phyloP scores from a whole-genome alignment of 2,797 vertebrate species.

The Centroberyx gerrardi region DNA sequence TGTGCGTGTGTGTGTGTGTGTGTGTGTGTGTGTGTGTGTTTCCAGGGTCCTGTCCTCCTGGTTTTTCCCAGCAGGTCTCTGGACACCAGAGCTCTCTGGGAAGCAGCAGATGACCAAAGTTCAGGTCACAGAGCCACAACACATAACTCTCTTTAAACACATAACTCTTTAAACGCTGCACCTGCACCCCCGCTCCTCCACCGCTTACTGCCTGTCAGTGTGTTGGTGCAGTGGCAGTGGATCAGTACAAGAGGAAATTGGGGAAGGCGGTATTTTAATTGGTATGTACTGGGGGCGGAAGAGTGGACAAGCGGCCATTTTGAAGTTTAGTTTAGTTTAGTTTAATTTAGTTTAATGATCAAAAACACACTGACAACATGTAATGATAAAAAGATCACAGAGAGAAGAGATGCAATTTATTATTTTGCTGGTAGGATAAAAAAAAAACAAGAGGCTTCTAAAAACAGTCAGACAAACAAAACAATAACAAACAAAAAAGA shows the following conservation, averaged over 20 bases:
- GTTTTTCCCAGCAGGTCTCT: conserved; percentile 26
- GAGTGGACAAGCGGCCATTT: not conserved
- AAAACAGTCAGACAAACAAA: too few relatives aligned
- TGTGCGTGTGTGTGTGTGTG: conserved; percentile 12
- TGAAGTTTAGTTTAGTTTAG: too few relatives aligned
- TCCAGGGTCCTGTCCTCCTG: not conserved
- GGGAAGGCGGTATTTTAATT: not conserved
- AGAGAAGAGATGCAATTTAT: not conserved
- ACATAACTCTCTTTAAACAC: not conserved
- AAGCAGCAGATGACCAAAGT: conserved; percentile 40
- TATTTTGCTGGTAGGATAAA: too few relatives aligned
- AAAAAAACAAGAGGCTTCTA: too few relatives aligned
- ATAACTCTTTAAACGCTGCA: conserved; percentile 13
- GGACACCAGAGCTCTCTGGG: conserved; percentile 57
- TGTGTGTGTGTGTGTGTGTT: not conserved
- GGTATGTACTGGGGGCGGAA: not conserved
- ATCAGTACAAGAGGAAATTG: not conserved
- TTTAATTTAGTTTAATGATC: not conserved
- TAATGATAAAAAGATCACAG: not conserved
- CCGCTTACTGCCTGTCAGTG: conserved; percentile 15
- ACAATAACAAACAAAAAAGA: too few relatives aligned
- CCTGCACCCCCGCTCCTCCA: conserved; percentile 25
- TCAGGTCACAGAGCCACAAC: conserved; percentile 51
- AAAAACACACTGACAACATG: not conserved
- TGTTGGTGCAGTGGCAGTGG: not conserved